Base-by-base conservation (phyloP, 2,888 invertebrate species). In the Bruchidius siliquastri region DNA sequence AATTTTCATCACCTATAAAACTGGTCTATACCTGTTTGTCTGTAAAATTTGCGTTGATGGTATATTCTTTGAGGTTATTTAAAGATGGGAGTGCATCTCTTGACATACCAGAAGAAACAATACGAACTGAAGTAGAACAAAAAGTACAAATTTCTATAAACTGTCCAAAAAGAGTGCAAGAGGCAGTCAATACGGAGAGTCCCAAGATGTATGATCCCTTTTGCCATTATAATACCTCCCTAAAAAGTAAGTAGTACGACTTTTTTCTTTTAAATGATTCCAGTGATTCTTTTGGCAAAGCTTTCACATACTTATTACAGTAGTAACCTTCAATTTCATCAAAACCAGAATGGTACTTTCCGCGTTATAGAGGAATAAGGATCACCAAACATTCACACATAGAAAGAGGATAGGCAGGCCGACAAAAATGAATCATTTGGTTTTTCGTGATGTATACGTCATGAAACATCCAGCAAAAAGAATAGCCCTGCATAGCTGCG, bases 211-310 rank as follows among this genome's bases (percentile, higher is more conserved):
- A 84, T 68, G 84, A 86, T 78, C 85, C 86, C 4, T 81, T 84
- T 76, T 86, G 85, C 74, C 83, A 86, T 77, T 86, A 85, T 72
- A 86, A 86, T 72, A 86, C 86, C 21, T 84, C 85, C n/a, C 76
- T 86, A 70, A 84, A 80, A 71, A 83, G 85, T 85, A 82, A 81
- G 78, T n/a, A n/a, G n/a, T 81, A 13, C 13, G 49, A 18, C 49
- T 13, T 49, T 49, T 49, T 49, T 66, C 8, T 22, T 67, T 66
- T 22, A 30, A 30, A 49, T 49, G 18, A 13, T 49, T 4, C 13
- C 49, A 49, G 49, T 49, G 3, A 49, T 49, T 49, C 13, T 49
- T 13, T 49, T 8, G 30, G n/a, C n/a, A n/a, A n/a, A n/a, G n/a
- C n/a, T n/a, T n/a, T n/a, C n/a, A n/a, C n/a, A n/a, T n/a, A n/a